Conservation (phyloP, 1,140 invertebrate genomes). For the Leucophenga varia region DNA sequence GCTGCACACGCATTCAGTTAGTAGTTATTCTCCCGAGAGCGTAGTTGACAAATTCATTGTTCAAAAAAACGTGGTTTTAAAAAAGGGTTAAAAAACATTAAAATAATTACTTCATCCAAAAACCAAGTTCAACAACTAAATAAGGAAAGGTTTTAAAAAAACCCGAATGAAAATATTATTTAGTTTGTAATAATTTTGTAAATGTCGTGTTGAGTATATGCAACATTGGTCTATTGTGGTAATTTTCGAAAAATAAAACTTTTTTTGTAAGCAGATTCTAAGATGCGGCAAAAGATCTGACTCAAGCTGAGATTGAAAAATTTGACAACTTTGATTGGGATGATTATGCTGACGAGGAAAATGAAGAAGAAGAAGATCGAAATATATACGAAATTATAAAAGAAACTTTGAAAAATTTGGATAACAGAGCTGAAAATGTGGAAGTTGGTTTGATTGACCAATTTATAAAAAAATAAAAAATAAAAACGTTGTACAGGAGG, state of each 20-base stretch:
- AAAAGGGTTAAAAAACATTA: conserved; percentile 14
- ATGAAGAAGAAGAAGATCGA: conserved; percentile 6
- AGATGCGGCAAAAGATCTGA: conserved; percentile 15
- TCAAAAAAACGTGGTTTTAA: conserved; percentile 12
- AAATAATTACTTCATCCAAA: conserved; percentile 14
- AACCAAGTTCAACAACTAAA: conserved; percentile 4
- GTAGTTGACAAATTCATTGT: conserved; percentile 14
- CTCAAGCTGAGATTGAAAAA: conserved; percentile 13
- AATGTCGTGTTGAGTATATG: conserved; percentile 11
- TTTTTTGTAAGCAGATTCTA: conserved; percentile 16
- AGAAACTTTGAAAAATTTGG: conserved; percentile 7
- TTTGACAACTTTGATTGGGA: conserved; percentile 16
- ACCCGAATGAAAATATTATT: conserved; percentile 14
- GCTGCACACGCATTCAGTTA: no score
- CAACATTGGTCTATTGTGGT: conserved; percentile 17
- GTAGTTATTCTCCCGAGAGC: conserved; percentile 15
- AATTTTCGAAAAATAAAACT: conserved; percentile 13
- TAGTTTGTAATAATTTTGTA: conserved; percentile 14
- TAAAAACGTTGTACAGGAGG: conserved; percentile 12
- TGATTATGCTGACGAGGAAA: conserved; percentile 2
- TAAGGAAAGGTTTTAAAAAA: conserved; percentile 14
- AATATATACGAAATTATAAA: conserved; percentile 5
- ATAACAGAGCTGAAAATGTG: conserved; percentile 9
- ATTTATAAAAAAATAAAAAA: conserved; percentile 7
- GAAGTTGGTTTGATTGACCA: conserved; percentile 8